A percentile compares a stretch with the other conserved stretches of the same genome.
Evolutionary conservation across 2,113 vertebrate genomes (phyloP).

Genomic region (Drymodes brunneopygia): DNA sequence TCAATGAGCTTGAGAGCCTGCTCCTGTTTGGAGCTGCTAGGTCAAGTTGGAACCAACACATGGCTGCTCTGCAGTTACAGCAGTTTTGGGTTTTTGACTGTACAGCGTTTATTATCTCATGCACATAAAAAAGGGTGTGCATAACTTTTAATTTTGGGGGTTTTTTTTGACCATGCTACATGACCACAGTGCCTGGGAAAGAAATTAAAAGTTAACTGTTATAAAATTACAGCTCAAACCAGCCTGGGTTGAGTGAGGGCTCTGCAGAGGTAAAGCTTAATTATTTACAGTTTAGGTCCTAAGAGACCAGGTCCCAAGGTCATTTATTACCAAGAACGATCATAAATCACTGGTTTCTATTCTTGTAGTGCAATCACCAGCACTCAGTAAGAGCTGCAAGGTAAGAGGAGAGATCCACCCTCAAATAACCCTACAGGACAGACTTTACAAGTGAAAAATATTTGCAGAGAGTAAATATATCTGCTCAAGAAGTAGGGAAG

Average conservation of each 20-base stretch:
- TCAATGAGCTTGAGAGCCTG: not conserved
- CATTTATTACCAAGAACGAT: not conserved
- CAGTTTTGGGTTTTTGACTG: not conserved
- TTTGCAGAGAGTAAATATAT: not conserved
- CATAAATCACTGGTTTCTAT: not conserved
- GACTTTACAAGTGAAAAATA: not conserved
- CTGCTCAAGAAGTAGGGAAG: not conserved
- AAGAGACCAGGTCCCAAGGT: not conserved
- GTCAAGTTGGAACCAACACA: not conserved
- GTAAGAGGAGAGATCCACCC: not conserved
- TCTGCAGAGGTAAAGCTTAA: constrained; percentile 22
- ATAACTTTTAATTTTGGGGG: not conserved
- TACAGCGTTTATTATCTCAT: not conserved
- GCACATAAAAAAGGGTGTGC: not conserved
- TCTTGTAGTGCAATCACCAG: not conserved
- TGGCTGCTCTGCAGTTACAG: not conserved
- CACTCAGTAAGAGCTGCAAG: not conserved
- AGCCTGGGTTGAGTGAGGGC: not conserved
- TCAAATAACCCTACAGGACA: not conserved
- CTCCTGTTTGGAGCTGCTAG: not conserved
- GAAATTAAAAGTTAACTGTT: not conserved
- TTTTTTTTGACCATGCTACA: not conserved
- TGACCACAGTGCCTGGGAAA: not conserved
- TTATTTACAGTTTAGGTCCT: constrained; percentile 46
- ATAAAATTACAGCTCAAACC: not conserved